Evolutionary conservation across 2,888 invertebrate species (phyloP), one percentile per base, ranked within the genome.

Genomic region (Lithophane semibrunnea): DNA sequence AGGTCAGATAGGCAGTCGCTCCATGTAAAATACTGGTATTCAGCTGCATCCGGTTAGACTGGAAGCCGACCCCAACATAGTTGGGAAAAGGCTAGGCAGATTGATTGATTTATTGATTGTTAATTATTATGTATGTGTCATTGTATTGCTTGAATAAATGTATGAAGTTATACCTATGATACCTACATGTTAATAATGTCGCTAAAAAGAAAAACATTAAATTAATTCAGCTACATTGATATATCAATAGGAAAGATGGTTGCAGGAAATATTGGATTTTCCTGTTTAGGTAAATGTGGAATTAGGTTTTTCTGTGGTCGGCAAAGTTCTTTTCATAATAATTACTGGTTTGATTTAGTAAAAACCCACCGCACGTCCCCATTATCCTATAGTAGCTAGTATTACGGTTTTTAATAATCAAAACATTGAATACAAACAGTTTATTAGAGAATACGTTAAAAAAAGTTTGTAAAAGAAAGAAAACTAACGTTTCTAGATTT

Each of bases 71-170:
- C n/a, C n/a, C n/a, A n/a, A n/a, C n/a, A n/a, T n/a, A n/a, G n/a
- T n/a, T n/a, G n/a, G n/a, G n/a, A n/a, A n/a, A n/a, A n/a, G n/a
- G n/a, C n/a, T n/a, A n/a, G n/a, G n/a, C n/a, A n/a, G n/a, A n/a
- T n/a, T n/a, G n/a, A n/a, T n/a, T n/a, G n/a, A n/a, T n/a, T n/a
- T n/a, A n/a, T n/a, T n/a, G n/a, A n/a, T n/a, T 60, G 52, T 29
- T 47, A 67, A 52, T n/a, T 10, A n/a, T 77, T 29, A 54, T 42
- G 18, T 24, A 52, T 60, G 16, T 65, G 49, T 63, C 37, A 72
- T 42, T 16, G 29, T 56, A 73, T 56, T 67, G 18, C 9, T 52
- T 56, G 9, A 77, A 60, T 71, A 44, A 49, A 77, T 65, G 10
- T 18, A 29, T 58, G n/a, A 58, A 64, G 7, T 24, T 8, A 49